Base-by-base conservation (phyloP, 35 echinoderm and acorn worm genomes). In the Chiridota heheva region DNA sequence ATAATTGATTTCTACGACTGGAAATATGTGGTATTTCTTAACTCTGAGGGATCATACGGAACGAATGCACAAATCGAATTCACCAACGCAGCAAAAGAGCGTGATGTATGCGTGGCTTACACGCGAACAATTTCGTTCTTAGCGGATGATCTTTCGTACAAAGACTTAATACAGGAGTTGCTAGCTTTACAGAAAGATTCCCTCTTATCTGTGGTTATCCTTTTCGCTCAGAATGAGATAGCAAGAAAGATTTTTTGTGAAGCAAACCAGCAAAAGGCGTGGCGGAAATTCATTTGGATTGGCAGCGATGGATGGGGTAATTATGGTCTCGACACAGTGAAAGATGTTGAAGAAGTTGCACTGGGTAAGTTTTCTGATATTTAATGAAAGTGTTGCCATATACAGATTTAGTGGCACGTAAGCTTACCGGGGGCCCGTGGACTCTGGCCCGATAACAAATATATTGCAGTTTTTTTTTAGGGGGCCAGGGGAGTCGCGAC, bases 21-120 rank as follows among this genome's bases (percentile, higher is more conserved):
- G 95, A 98, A 47, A 32, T 98, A 98, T 42, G 95, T 98, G 4
- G 91, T 89, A 5, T 88, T 98, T 39, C 62, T 98, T 0, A 88
- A 91, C 57, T 88, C 95, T 40, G 95, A 91, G 36, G 95, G 92
- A 16, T 76, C 71, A 8, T 98, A 98, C 43, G 95, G 95, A 0
- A 75, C 88, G 55, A 88, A 85, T 73, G 95, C 81, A 2, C 58
- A 88, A 41, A 35, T 45, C 8, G 88, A 80, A 45, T 98, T 98
- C 60, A n/a, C 49, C 27, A 56, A 10, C 1, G 77, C 84, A 48
- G 75, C 81, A n/a, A 60, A 84, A 25, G 35, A 60, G 10, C 18
- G 70, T 0, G 69, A 69, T 15, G 88, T 98, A 7, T 98, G 95
- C 36, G 80, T 92, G 22, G 95, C 84, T 10, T 85, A 77, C 7